These are phyloP conservation scores for Tetramorium bicarinatum DNA, from an alignment of 2,888 invertebrate species.

Conservation along the genomic window DNA sequence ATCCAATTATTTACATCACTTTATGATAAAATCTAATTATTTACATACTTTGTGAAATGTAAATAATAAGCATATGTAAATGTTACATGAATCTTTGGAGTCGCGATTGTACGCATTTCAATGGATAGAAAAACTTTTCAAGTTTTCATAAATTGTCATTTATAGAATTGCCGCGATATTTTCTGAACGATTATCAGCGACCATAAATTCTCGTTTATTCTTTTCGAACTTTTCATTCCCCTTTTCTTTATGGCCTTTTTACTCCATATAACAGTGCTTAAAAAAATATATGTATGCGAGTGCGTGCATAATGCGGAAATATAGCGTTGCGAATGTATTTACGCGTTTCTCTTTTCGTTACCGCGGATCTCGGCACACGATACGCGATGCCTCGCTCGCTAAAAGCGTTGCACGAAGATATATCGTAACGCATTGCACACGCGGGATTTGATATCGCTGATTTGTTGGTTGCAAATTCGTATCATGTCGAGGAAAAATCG, in stretches of 20 bases:
- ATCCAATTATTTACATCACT: too few species aligned
- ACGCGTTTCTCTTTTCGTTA: background rate
- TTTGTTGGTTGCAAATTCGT: constrained; percentile 31
- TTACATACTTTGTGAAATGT: background rate
- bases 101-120: background rate
- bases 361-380: constrained; percentile 1
- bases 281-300: constrained; percentile 9
- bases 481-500: constrained; percentile 26
- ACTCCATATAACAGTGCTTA: background rate
- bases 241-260: background rate
- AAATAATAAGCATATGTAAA: background rate
- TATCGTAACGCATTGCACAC: background rate
- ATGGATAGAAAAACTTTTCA: constrained; percentile 39
- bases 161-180: constrained; percentile 35
- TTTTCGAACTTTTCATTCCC: background rate
- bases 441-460: constrained; percentile 35
- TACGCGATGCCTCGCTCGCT: constrained; percentile 14
- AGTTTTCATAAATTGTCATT: constrained; percentile 30
- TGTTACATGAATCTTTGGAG: background rate
- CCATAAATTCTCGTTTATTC: constrained; percentile 32
- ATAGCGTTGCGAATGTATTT: background rate
- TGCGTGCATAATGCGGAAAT: constrained; percentile 14
- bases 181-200: constrained; percentile 28
- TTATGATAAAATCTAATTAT: too few species aligned
- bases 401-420: background rate